Evolutionary conservation across 2,888 invertebrate genomes (phyloP), one percentile per base, ranked within the genome.

Genomic region (Agrochola circellaris): DNA sequence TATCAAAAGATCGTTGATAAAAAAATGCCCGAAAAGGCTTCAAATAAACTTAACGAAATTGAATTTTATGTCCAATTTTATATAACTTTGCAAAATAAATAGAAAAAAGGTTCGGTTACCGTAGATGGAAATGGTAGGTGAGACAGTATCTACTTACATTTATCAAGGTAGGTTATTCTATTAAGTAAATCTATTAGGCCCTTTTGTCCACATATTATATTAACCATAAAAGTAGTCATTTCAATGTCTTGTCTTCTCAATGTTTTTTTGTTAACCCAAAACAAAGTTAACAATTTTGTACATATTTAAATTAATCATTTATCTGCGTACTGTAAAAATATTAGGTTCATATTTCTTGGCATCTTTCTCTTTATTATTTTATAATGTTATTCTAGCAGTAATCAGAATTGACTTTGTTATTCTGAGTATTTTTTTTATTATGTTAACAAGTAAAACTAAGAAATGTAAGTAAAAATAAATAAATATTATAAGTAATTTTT

Each of bases 71-170:
- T 75, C 54, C 76, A 67, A 77, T 77, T 75, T 73, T 73, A 73
- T 68, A 61, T 76, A 56, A 70, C 82, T 62, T 72, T 64, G 20
- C 48, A 73, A 77, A 83, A 73, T 86, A 83, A 83, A 85, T 79
- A 86, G 54, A 73, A 80, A 82, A 86, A 68, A 71, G 77, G 70
- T 77, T 79, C 61, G 38, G 64, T 73, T 71, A 82, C 74, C 11
- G 72, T 62, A 73, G 79, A 74, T 82, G 61, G 70, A 73, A 72
- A 77, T 62, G 71, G 45, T 76, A 60, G 62, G 61, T 70, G 48
- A 64, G 54, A 72, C 38, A 64, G 54, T 68, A 73, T 34, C 17
- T 71, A 78, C 58, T 68, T 45, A 58, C 9, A 5, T 75, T n/a
- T n/a, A 67, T 17, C 4, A 48, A 34, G 26, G 34, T 48, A 51